Conservation (phyloP, 2,888 invertebrate genomes). For the Lepidochitona cinerea region DNA sequence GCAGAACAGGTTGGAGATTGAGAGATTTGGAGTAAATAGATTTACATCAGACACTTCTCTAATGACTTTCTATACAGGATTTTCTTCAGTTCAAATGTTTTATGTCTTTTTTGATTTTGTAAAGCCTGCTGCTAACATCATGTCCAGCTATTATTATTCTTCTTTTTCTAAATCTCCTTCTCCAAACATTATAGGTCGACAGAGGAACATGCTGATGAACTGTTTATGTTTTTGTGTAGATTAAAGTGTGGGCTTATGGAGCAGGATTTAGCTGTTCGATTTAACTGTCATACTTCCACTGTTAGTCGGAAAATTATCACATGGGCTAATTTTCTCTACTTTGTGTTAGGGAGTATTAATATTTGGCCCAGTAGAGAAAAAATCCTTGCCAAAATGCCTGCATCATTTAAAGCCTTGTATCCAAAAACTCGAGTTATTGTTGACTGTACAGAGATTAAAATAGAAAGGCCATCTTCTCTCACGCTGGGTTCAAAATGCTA, state of each 20-base stretch:
- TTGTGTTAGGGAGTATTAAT: slow-evolving; percentile 30
- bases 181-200: no score
- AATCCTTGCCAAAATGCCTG: slow-evolving; percentile 29
- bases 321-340: slow-evolving; percentile 35
- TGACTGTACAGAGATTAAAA: slow-evolving; percentile 39
- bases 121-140: no score
- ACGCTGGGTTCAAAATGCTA: slow-evolving; percentile 29
- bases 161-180: no score
- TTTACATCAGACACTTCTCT: no score
- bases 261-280: slow-evolving; percentile 22
- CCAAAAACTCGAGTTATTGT: slow-evolving; percentile 34
- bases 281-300: slow-evolving; percentile 19
- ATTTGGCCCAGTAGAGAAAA: slow-evolving; percentile 30
- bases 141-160: no score
- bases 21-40: no score
- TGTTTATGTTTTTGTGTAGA: slow-evolving; percentile 26
- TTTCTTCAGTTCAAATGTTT: no score
- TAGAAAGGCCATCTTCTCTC: slow-evolving; percentile 33
- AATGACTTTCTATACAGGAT: no score
- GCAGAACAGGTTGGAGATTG: no score
- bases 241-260: slow-evolving; percentile 22
- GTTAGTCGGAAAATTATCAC: slow-evolving; percentile 25
- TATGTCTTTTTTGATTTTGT: no score
- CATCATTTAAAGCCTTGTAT: slow-evolving; percentile 29
- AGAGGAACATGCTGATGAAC: no score